Base-by-base conservation (phyloP, 2,888 invertebrate genomes). In the Teinopalpus imperialis region DNA sequence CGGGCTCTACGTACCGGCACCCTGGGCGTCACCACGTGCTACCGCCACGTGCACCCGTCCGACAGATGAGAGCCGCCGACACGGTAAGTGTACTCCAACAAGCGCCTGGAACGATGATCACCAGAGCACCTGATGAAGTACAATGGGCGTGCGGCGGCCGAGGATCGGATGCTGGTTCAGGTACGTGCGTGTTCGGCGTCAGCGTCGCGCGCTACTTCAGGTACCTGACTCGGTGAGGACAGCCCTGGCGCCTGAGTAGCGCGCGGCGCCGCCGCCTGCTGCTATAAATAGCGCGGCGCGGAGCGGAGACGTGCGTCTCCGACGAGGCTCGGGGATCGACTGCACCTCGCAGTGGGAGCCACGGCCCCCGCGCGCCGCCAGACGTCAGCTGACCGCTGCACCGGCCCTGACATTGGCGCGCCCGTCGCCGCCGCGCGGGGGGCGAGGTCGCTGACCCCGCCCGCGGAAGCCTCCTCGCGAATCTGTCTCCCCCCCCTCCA, bases 81-180 rank as follows among this genome's bases (percentile, higher is more conserved):
- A 95, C 94, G 95, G 95, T 95, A 95, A 95, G 95, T 97, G 97
- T 95, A 97, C 97, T 97, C 96, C 97, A 96, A 95, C 96, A 97
- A 96, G 95, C 96, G 96, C 96, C 97, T 96, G 97, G 97, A 94
- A 93, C 91, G 77, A 75, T 88, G 81, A 90, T 90, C 92, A 96
- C 97, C 97, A 97, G 97, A 97, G 97, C 97, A 97, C 97, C 97
- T 97, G 97, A 97, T 97, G 97, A 97, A 97, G 97, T 97, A 97
- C 97, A 97, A 97, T 96, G 94, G 95, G 95, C 96, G 95, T 95
- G 94, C 93, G 94, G 94, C 94, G 93, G 91, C 85, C 73, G 71
- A 48, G 35, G 32, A 36, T 49, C 49, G 67, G 61, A 51, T 43
- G 44, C 43, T 53, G 48, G 46, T 48, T 10, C 37, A 52, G 30